phyloP scores from a whole-genome alignment of 2,888 invertebrate genomes.

The Drosophila setosimentum region DNA sequence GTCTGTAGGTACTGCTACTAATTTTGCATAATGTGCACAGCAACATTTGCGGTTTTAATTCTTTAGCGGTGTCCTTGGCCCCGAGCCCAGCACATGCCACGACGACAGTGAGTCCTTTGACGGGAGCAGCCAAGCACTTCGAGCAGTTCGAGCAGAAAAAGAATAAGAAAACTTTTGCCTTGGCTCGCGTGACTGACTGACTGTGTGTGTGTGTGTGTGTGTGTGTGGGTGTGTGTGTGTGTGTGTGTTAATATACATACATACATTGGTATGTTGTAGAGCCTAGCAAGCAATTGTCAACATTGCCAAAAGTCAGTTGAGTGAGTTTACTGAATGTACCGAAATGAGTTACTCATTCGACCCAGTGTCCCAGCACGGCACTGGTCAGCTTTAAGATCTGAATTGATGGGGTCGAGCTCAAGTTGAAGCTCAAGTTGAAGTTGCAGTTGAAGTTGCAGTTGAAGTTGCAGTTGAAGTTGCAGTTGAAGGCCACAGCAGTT shows the following conservation, averaged over 20 bases:
- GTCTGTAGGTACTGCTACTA: conserved; percentile 66
- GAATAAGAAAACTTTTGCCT: conserved; percentile 57
- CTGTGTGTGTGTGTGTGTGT: background rate
- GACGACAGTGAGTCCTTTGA: conserved; percentile 41
- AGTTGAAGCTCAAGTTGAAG: background rate
- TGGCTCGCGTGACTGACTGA: conserved; percentile 15
- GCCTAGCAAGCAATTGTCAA: conserved; percentile 37
- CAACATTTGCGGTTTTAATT: conserved; percentile 84
- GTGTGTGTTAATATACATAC: conserved; percentile 5
- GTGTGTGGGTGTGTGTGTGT: conserved; percentile 5
- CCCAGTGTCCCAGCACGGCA: background rate
- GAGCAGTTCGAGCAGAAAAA: conserved; percentile 61
- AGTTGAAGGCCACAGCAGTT: background rate
- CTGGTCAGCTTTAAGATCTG: background rate
- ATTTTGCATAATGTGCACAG: conserved; percentile 81
- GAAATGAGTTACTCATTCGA: conserved; percentile 31
- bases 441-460: background rate
- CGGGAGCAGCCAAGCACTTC: conserved; percentile 52
- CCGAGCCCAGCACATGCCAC: conserved; percentile 10
- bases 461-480: background rate
- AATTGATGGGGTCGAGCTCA: background rate
- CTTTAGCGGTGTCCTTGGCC: conserved; percentile 58
- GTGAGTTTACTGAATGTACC: background rate
- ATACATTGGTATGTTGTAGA: background rate
- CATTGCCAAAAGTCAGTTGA: conserved; percentile 17